A percentile compares a stretch with the other conserved stretches of the same genome.
Evolutionary conservation across 2,113 vertebrate genomes (phyloP).

Genomic region (Narcine bancroftii): DNA sequence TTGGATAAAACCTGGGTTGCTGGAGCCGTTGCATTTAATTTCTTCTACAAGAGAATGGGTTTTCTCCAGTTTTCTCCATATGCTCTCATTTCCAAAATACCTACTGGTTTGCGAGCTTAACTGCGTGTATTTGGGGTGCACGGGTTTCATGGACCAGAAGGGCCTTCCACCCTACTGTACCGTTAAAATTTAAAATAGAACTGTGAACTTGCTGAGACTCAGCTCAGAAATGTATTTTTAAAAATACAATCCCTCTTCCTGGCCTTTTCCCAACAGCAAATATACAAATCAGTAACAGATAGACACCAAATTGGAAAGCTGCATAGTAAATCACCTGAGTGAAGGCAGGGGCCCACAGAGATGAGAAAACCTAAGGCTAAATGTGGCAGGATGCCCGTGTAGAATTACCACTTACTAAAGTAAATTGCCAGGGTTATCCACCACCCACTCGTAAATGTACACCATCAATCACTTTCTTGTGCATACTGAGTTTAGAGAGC

Average conservation of each 20-base stretch:
- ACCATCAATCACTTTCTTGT: background rate
- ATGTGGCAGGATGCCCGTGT: constrained; percentile 25
- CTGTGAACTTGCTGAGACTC: constrained; percentile 1
- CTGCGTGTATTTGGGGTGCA: too few relatives aligned
- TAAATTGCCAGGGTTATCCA: constrained; percentile 1
- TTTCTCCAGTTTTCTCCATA: too few relatives aligned
- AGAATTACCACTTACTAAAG: background rate
- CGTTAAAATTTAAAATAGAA: too few relatives aligned
- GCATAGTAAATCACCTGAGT: constrained; percentile 26
- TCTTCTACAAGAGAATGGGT: too few relatives aligned
- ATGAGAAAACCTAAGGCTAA: constrained; percentile 14
- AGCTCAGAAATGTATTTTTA: background rate
- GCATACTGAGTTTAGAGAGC: background rate
- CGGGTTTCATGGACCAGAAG: too few relatives aligned
- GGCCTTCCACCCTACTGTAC: too few relatives aligned
- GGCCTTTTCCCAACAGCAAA: background rate
- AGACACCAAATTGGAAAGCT: constrained; percentile 2
- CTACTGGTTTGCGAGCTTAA: too few relatives aligned
- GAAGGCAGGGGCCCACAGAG: background rate
- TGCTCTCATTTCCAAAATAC: too few relatives aligned
- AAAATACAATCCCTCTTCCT: background rate
- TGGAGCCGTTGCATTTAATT: too few relatives aligned
- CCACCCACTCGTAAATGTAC: constrained; percentile 1
- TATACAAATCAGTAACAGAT: background rate
- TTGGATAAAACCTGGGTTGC: too few relatives aligned